Base-by-base conservation (phyloP, 53 echinoderm and acorn worm species). In the Paracentrotus lividus region DNA sequence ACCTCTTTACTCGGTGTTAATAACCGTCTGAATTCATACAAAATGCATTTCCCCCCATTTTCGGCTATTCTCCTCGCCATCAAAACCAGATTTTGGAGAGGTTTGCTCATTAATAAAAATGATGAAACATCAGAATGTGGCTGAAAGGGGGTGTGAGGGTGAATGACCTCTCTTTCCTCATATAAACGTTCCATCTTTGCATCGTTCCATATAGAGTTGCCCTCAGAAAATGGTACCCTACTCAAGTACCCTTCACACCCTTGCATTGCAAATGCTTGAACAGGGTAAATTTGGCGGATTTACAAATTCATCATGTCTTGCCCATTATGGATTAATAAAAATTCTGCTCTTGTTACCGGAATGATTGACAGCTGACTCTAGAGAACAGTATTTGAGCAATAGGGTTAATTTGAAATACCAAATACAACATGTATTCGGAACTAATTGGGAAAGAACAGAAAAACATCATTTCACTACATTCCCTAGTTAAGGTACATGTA, bases 331-430 rank as follows among this genome's bases (percentile, higher is more conserved):
- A 53, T 45, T 54, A 44, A 90, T 67, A 47, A 52, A 49, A 90
- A 49, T 89, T 90, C 75, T 45, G 33, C 76, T 72, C 27, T 44
- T 27, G 59, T 60, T 65, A 64, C 89, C 27, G 1, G 75, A 29
- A 53, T 90, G 91, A 90, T 66, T 90, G 91, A 90, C 91, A 90
- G 91, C 36, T 72, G 69, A 47, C 21, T 90, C 52, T 72, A 90
- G 49, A 90, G 26, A 47, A 43, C 89, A 89, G 89, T 61, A 16
- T 81, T 10, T 47, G 5, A 8, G 49, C 44, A 81, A 47, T 47
- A 14, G 13, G 81, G 81, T 81, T 27, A 81, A 81, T 81, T 81
- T 81, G 47, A 45, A 81, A 10, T 47, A 81, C 27, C n/a, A 81
- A 47, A 72, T 8, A 64, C 64, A 64, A 42, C 76, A 38, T 76